Evolutionary conservation across 2,113 vertebrate genomes (phyloP), one percentile per base, ranked within the genome.

Genomic region (Collichthys lucidus): DNA sequence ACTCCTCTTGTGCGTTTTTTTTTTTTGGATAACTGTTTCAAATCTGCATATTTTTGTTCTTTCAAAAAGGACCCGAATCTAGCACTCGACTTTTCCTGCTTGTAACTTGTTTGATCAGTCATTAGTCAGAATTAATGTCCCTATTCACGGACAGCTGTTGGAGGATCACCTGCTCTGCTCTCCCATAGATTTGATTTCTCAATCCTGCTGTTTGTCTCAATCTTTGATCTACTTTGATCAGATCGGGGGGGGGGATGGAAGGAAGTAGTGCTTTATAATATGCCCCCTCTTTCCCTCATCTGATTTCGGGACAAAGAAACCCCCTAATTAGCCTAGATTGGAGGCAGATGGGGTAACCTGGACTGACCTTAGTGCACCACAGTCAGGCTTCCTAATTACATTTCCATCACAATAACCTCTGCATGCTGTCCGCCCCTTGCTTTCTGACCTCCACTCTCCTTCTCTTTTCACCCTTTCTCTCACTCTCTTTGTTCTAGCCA

Each of bases 361-460:
- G 82, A 85, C 92, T 95, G 94, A 96, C 94, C 92, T 90, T 73
- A 5, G 22, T 89, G 89, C 89, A 80, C 86, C 84, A 55, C 88
- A 92, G 92, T 89, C 88, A 84, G 89, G 86, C 88, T 85, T 86
- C 88, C 88, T 94, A 94, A 95, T 95, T 91, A 91, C 91, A 95
- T 95, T 96, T 96, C 95, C 95, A 96, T 96, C 93, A 96, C 95
- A 97, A 96, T 95, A 94, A 93, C 87, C 90, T 84, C 91, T 86
- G 83, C 92, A 82, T 92, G 93, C 90, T 91, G 91, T 89, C 91
- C 79, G 78, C 89, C 93, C 91, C 82, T 92, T 96, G 94, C 94
- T 94, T 95, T 96, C 95, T 95, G 95, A 95, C 95, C 95, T 95
- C 92, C 89, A 87, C 90, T 93, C 82, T 82, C 88, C 80, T 76